A percentile compares a stretch with the other conserved stretches of the same genome.
These are phyloP conservation scores for Chlorocebus sabaeus DNA, from an alignment of 2,113 vertebrate species.

Conservation along the genomic window DNA sequence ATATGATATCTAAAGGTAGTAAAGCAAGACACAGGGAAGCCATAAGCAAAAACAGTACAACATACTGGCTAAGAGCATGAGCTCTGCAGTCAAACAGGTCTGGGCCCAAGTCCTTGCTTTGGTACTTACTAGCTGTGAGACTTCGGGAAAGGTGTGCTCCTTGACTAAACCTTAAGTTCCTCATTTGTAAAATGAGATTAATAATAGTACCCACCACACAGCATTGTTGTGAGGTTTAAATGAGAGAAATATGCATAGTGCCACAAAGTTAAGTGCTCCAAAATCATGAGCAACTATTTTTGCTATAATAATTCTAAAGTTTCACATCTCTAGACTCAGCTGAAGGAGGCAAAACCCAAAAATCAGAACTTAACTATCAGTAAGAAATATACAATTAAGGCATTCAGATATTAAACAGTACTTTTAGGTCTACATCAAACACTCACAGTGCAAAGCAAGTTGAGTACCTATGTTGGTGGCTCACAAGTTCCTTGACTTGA, in stretches of 20 bases:
- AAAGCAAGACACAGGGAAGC: background rate
- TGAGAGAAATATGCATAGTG: background rate
- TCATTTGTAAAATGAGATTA: slow-evolving; percentile 34
- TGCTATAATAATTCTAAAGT: background rate
- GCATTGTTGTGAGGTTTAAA: background rate
- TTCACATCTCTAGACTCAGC: background rate
- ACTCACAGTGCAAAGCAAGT: background rate
- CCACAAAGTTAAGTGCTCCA: slow-evolving; percentile 1
- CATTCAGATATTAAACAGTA: slow-evolving; percentile 1
- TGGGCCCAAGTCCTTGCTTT: background rate
- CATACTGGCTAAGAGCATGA: background rate
- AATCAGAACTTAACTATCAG: background rate
- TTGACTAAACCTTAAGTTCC: background rate
- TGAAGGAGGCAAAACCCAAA: background rate
- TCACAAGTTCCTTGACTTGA: slow-evolving; percentile 24
- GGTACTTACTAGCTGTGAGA: background rate
- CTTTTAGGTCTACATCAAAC: slow-evolving; percentile 8
- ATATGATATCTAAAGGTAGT: background rate
- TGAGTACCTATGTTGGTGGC: background rate
- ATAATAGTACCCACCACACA: background rate
- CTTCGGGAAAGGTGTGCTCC: background rate
- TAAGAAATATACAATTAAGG: slow-evolving; percentile 39
- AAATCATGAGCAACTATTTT: background rate
- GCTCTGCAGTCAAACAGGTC: background rate
- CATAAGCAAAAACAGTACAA: background rate